Base-by-base conservation (phyloP, 2,797 vertebrate genomes). In the Okamejei kenojei region DNA sequence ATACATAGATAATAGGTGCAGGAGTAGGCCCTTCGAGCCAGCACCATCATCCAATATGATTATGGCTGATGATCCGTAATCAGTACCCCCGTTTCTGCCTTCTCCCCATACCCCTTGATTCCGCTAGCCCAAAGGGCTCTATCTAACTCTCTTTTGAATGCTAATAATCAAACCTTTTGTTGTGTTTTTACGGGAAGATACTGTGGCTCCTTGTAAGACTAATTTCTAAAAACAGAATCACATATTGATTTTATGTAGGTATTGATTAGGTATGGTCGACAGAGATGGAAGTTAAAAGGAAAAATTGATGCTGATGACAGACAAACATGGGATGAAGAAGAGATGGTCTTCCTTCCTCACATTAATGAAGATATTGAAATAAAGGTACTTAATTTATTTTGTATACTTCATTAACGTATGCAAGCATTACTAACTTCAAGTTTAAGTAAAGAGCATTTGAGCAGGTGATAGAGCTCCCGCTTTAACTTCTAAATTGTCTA, bases 331-430 rank as follows among this genome's bases (percentile, higher is more conserved):
- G 98, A 99, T 0, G 97, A 98, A 90, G 99, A 98, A 93, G 97
- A 98, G 94, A 98, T 97, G 95, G 94, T 97, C 93, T 99, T 99
- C 80, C 97, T 99, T 68, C 98, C 98, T 0, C 97, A 97, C 7
- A 97, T 99, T 76, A 97, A 97, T 0, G 98, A 98, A 94, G 97
- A 98, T 95, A 97, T 99, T 94, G 97, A 99, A 94, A 99, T 99
- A 94, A 99, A 99, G 98, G 98, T 99, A 93, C 71, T 54, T 76
- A 29, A 7, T 92, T 92, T 23, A 23, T 71, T 7, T 23, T 63
- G 21, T 26, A 38, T 11, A 35, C 11, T 90, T 91, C 4, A 92
- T 92, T n/a, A 54, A 54, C 7, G 23, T 76, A 13, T 45, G 23
- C 15, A 23, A 74, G 35, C 68, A 91, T 74, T 29, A 35, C 5